Percentiles rank a stretch among this genome's conserved stretches.
Evolutionary conservation across 2,888 invertebrate species (phyloP).

Genomic region (Thymelicus sylvestris): DNA sequence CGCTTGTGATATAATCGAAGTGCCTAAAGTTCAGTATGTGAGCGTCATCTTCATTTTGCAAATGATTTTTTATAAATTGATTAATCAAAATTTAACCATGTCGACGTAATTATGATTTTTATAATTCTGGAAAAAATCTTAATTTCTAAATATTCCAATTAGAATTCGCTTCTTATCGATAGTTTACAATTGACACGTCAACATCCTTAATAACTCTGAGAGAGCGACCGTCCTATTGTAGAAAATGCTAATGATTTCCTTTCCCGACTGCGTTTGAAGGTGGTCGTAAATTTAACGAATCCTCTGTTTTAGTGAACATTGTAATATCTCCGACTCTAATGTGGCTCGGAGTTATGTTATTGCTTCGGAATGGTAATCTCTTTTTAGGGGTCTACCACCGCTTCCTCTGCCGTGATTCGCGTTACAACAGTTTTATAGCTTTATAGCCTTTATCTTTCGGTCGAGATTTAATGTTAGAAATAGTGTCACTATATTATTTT

Average conservation of each 20-base stretch:
- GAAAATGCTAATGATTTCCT: constrained; percentile 80
- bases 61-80: too few species aligned
- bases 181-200: constrained; percentile 44
- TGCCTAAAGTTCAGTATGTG: too few species aligned
- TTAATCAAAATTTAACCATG: too few species aligned
- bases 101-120: too few species aligned
- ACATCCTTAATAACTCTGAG: constrained; percentile 46
- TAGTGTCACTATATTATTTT: neutral
- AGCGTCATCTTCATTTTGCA: too few species aligned
- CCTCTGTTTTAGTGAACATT: constrained; percentile 43
- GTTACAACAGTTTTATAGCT: constrained; percentile 8
- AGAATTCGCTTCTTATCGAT: constrained; percentile 41
- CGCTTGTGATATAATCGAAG: too few species aligned
- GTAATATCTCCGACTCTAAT: constrained; percentile 29
- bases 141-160: neutral
- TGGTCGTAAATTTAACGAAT: constrained; percentile 68
- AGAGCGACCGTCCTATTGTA: constrained; percentile 59
- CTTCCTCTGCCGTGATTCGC: constrained; percentile 13
- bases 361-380: constrained; percentile 31
- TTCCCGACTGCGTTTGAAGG: constrained; percentile 67
- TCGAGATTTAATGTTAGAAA: neutral
- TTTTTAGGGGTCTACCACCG: constrained; percentile 22
- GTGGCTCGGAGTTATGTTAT: constrained; percentile 29
- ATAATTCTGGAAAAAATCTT: too few species aligned
- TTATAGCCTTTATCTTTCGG: neutral